Percentiles rank a stretch among this genome's conserved stretches.
These are phyloP conservation scores for Cataglyphis hispanica DNA, from an alignment of 1,140 invertebrate genomes.

Conservation along the genomic window DNA sequence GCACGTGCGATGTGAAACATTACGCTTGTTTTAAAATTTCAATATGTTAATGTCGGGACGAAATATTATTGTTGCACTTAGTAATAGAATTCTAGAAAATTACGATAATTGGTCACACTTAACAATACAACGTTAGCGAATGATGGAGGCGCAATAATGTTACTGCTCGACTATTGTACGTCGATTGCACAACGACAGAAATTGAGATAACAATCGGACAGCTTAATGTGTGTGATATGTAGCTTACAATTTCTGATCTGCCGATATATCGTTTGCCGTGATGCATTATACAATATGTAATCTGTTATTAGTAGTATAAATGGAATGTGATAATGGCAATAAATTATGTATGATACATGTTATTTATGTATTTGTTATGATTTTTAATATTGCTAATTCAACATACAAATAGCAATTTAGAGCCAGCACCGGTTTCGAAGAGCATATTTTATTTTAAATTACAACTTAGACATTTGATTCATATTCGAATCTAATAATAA, in stretches of 20 bases:
- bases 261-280: constrained; percentile 4
- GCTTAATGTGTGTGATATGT: constrained; percentile 34
- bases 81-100: constrained; percentile 38
- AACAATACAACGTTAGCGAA: constrained; percentile 36
- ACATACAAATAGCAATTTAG: too few species aligned
- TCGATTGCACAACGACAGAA: constrained; percentile 48
- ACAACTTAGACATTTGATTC: too few species aligned
- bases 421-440: too few species aligned
- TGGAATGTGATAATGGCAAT: not conserved
- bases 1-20: not conserved
- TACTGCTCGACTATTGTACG: constrained; percentile 34
- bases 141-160: constrained; percentile 42
- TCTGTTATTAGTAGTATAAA: not conserved
- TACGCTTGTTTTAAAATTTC: constrained; percentile 1
- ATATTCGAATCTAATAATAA: too few species aligned
- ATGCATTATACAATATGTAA: not conserved
- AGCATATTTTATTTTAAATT: too few species aligned
- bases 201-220: constrained; percentile 53
- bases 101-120: constrained; percentile 38
- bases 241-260: constrained; percentile 25
- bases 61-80: not conserved
- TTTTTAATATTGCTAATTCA: not conserved
- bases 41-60: not conserved
- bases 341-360: not conserved
- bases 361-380: not conserved